Conservation (phyloP, 2,888 invertebrate species). For the Spodoptera littoralis region DNA sequence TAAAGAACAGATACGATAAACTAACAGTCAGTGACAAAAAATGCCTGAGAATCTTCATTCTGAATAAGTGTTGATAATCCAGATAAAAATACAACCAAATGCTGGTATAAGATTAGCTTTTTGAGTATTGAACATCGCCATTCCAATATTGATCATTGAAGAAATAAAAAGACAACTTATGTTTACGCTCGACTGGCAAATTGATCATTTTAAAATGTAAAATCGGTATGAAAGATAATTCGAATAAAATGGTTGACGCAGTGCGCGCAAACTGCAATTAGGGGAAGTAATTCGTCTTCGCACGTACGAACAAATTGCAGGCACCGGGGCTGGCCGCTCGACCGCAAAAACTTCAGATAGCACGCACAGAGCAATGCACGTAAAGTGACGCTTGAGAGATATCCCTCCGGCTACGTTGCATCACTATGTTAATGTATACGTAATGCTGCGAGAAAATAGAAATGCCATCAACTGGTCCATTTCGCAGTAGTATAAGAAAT, state of each 20-base stretch:
- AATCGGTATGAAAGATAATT: slow-evolving; percentile 66
- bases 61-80: slow-evolving; percentile 32
- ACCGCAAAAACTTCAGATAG: slow-evolving; percentile 52
- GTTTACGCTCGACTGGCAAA: slow-evolving; percentile 68
- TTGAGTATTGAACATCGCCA: slow-evolving; percentile 50
- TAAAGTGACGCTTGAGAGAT: slow-evolving; percentile 42
- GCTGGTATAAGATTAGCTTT: background rate
- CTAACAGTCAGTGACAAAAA: slow-evolving; percentile 35
- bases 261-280: slow-evolving; percentile 73
- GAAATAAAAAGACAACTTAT: slow-evolving; percentile 58
- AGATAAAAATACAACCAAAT: slow-evolving; percentile 22
- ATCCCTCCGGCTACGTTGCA: slow-evolving; percentile 37
- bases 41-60: slow-evolving; percentile 5
- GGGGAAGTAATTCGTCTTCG: slow-evolving; percentile 79
- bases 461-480: slow-evolving; percentile 39
- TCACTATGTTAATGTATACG: slow-evolving; percentile 34
- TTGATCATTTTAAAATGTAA: slow-evolving; percentile 73
- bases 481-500: slow-evolving; percentile 42
- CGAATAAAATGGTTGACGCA: slow-evolving; percentile 67
- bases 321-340: slow-evolving; percentile 62
- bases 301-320: slow-evolving; percentile 86
- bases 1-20: slow-evolving; percentile 47
- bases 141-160: slow-evolving; percentile 48
- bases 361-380: slow-evolving; percentile 51
- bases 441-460: slow-evolving; percentile 36